Conservation (phyloP, 2,888 invertebrate genomes). For the Periphyllus acericola region DNA sequence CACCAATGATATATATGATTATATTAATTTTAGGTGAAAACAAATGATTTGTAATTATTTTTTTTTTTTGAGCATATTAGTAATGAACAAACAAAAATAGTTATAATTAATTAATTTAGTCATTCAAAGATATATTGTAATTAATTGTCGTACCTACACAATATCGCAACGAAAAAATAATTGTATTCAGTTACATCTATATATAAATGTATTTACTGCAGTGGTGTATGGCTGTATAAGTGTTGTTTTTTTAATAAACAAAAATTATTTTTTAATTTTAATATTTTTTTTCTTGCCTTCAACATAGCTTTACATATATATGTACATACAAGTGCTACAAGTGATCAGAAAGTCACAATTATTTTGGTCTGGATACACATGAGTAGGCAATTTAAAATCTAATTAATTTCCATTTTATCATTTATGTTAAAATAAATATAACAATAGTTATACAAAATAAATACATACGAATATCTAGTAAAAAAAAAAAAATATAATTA, state of each 20-base stretch:
- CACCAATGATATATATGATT: slow-evolving; percentile 47
- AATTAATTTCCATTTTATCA: slow-evolving; percentile 2
- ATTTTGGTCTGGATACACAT: background rate
- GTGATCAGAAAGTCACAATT: background rate
- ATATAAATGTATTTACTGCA: slow-evolving; percentile 32
- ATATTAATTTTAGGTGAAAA: slow-evolving; percentile 52
- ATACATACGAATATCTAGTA: slow-evolving; percentile 34
- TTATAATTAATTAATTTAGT: slow-evolving; percentile 42
- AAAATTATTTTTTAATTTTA: slow-evolving; percentile 52
- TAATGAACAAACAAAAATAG: slow-evolving; percentile 59
- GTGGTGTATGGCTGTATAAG: slow-evolving; percentile 60
- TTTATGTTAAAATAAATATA: slow-evolving; percentile 6
- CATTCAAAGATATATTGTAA: slow-evolving; percentile 33
- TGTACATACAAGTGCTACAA: background rate
- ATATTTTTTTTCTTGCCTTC: background rate
- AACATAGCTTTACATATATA: background rate
- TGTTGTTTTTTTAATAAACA: slow-evolving; percentile 58
- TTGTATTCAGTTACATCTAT: slow-evolving; percentile 43
- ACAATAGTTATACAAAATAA: slow-evolving; percentile 32
- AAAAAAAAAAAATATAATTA: slow-evolving; percentile 40
- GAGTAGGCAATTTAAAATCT: background rate
- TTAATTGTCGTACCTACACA: slow-evolving; percentile 30
- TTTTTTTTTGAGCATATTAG: slow-evolving; percentile 50
- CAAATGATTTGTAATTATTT: slow-evolving; percentile 44
- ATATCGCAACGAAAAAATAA: slow-evolving; percentile 34